phyloP scores from a whole-genome alignment of 2,113 vertebrate genomes.

The Gallinago media region DNA sequence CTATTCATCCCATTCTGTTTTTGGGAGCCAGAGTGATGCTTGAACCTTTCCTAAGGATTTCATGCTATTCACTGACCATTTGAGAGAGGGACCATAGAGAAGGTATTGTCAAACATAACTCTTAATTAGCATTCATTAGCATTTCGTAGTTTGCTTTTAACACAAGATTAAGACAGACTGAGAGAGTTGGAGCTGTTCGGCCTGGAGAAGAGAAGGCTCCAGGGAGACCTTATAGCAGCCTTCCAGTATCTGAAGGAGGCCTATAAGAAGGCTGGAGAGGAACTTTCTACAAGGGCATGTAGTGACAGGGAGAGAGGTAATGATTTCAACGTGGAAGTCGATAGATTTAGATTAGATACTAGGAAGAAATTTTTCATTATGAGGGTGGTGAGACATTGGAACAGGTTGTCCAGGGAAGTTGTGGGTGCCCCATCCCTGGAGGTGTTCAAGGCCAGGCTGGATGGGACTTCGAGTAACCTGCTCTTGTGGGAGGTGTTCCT shows the following conservation, averaged over 20 bases:
- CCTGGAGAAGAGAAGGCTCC: not conserved
- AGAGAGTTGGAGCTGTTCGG: not conserved
- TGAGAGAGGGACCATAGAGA: not conserved
- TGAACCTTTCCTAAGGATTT: not conserved
- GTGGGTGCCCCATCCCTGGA: not conserved
- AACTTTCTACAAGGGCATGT: not conserved
- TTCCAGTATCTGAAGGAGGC: not conserved
- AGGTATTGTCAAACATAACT: not conserved
- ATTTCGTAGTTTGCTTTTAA: not conserved
- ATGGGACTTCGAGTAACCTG: not conserved
- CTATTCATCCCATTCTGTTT: not conserved
- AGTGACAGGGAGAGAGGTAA: not conserved
- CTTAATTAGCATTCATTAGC: not conserved
- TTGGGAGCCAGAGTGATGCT: not conserved
- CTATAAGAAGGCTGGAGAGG: not conserved
- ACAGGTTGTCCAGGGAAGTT: not conserved
- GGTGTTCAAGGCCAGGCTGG: not conserved
- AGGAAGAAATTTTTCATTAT: not conserved
- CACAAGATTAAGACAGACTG: not conserved
- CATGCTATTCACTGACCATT: not conserved
- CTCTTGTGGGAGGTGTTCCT: not conserved
- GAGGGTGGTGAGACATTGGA: not conserved
- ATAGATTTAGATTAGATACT: not conserved
- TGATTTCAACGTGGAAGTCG: not conserved
- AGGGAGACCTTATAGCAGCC: not conserved